A percentile compares a stretch with the other conserved stretches of the same genome.
Evolutionary conservation across 2,113 vertebrate genomes (phyloP).

Genomic region (Noturus placidus): DNA sequence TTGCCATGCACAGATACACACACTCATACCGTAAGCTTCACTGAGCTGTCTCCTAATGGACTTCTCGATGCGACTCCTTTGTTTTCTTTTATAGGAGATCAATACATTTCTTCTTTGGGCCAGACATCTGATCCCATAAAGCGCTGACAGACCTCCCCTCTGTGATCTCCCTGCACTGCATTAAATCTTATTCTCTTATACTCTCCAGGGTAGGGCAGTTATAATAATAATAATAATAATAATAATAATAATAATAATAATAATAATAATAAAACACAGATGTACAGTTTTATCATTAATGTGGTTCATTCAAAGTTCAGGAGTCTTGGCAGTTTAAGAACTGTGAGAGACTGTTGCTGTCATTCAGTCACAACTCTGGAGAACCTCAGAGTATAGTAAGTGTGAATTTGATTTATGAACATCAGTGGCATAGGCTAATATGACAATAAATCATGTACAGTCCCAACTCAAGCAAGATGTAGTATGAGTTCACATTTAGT

Average conservation of each 20-base stretch:
- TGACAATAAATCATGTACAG: slow-evolving; percentile 22
- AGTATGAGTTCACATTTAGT: slow-evolving; percentile 8
- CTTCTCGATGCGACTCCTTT: slow-evolving; percentile 59
- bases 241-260: neutral
- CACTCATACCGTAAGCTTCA: slow-evolving; percentile 23
- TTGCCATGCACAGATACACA: slow-evolving; percentile 33
- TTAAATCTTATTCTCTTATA: slow-evolving; percentile 36
- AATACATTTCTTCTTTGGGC: slow-evolving; percentile 62
- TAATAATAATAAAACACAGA: neutral
- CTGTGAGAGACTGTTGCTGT: neutral
- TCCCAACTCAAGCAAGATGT: slow-evolving; percentile 10
- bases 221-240: neutral
- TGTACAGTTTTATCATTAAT: neutral
- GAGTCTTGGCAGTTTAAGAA: neutral
- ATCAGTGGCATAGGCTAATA: neutral
- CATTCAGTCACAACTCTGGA: neutral
- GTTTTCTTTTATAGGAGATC: slow-evolving; percentile 63
- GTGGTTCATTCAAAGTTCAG: neutral
- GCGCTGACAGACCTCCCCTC: slow-evolving; percentile 53
- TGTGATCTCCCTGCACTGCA: slow-evolving; percentile 26
- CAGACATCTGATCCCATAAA: slow-evolving; percentile 66
- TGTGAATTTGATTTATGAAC: slow-evolving; percentile 11
- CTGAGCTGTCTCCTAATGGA: slow-evolving; percentile 59
- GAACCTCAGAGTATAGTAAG: neutral
- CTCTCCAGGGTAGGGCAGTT: slow-evolving; percentile 7